phyloP scores from a whole-genome alignment of 2,888 invertebrate genomes.

The Dryomyza anilis region DNA sequence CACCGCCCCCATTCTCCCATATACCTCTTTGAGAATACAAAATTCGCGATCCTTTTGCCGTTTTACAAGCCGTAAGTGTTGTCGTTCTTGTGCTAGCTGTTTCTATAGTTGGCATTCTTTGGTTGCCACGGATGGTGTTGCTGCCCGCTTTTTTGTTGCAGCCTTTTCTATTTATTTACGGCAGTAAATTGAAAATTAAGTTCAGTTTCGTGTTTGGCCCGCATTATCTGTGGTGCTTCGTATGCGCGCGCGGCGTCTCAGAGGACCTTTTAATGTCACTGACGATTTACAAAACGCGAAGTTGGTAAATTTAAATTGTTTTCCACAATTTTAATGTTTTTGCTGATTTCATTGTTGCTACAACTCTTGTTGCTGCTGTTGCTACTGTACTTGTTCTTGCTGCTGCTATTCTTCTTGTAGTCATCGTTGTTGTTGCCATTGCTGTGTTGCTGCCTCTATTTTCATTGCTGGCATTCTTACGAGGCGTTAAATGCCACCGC shows the following conservation, averaged over 20 bases:
- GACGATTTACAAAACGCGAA: slow-evolving; percentile 30
- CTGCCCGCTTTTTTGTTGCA: slow-evolving; percentile 18
- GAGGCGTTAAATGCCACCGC: slow-evolving; percentile 25
- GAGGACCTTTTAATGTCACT: slow-evolving; percentile 31
- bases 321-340: slow-evolving; percentile 25
- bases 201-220: slow-evolving; percentile 28
- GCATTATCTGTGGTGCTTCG: slow-evolving; percentile 13
- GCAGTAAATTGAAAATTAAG: slow-evolving; percentile 35
- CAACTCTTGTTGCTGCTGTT: background rate
- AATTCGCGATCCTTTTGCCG: background rate
- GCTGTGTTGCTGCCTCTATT: slow-evolving; percentile 2
- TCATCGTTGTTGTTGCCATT: background rate
- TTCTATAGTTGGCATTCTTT: slow-evolving; percentile 6
- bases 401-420: background rate
- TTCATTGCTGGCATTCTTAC: slow-evolving; percentile 17
- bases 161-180: background rate
- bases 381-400: background rate
- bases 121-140: slow-evolving; percentile 9
- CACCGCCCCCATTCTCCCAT: background rate
- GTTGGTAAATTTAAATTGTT: slow-evolving; percentile 33
- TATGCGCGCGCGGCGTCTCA: slow-evolving; percentile 10
- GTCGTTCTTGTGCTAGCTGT: background rate
- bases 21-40: too few species aligned
- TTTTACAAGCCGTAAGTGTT: background rate
- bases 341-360: slow-evolving; percentile 15